Evolutionary conservation across 2,113 vertebrate species (phyloP).

Genomic region (Pogonocichla stellata): DNA sequence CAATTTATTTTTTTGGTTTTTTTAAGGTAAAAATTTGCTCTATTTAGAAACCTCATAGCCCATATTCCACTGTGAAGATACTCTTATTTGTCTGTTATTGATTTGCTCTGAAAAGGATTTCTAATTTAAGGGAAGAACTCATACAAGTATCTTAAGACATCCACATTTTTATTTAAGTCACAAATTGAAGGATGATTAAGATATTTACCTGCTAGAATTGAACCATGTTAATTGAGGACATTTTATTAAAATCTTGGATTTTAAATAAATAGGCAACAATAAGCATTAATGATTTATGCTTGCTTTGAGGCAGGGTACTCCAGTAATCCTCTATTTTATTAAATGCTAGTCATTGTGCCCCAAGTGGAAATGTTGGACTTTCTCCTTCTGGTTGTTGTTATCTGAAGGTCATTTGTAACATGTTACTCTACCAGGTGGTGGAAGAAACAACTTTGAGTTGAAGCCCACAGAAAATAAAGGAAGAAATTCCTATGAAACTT

Average conservation of each 20-base stretch:
- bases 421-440: not conserved
- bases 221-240: not conserved
- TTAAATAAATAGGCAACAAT: not conserved
- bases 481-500: not conserved
- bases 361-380: not conserved
- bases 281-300: not conserved
- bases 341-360: not conserved
- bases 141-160: not conserved
- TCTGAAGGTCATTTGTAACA: not conserved
- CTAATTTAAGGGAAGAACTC: not conserved
- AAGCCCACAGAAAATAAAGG: not conserved
- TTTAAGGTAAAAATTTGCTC: not conserved
- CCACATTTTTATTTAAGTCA: not conserved
- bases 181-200: not conserved
- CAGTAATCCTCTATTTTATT: not conserved
- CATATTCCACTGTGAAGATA: not conserved
- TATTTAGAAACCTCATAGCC: not conserved
- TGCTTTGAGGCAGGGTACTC: not conserved
- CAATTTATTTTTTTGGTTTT: rapidly evolving
- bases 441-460: not conserved
- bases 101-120: not conserved
- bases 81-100: not conserved
- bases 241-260: not conserved
- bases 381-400: not conserved
- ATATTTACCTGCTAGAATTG: not conserved